A percentile compares a stretch with the other conserved stretches of the same genome.
Evolutionary conservation across 2,113 vertebrate genomes (phyloP).

Genomic region (Pelodiscus sinensis): DNA sequence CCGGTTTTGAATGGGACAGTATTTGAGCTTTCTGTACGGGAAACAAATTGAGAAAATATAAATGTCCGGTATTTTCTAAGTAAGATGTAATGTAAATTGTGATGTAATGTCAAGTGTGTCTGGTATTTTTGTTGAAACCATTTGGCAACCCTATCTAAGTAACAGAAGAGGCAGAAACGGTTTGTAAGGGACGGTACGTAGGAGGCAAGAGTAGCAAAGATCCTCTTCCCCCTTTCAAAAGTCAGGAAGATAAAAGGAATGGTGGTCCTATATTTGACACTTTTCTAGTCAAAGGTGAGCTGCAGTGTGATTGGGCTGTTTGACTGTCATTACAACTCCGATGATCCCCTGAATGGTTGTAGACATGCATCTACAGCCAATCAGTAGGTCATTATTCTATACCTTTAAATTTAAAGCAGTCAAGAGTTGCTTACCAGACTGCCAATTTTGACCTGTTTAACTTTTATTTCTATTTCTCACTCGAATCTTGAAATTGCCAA

Average conservation of each 20-base stretch:
- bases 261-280: background rate
- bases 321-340: background rate
- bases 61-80: no score
- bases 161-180: background rate
- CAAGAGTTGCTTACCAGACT: background rate
- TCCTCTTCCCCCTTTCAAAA: background rate
- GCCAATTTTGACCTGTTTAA: background rate
- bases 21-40: no score
- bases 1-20: no score
- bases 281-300: background rate
- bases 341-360: fast-evolving
- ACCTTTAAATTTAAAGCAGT: conserved; percentile 16
- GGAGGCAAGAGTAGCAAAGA: fast-evolving
- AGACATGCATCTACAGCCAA: background rate
- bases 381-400: background rate
- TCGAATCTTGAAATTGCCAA: conserved; percentile 7
- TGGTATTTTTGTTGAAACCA: no score
- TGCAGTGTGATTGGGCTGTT: background rate
- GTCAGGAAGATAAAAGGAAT: fast-evolving
- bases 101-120: no score
- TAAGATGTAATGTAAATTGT: no score
- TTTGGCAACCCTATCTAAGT: background rate
- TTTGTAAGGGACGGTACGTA: fast-evolving
- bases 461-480: background rate
- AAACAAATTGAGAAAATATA: no score